Base-by-base conservation (phyloP, 2,888 invertebrate species). In the Nezara viridula region DNA sequence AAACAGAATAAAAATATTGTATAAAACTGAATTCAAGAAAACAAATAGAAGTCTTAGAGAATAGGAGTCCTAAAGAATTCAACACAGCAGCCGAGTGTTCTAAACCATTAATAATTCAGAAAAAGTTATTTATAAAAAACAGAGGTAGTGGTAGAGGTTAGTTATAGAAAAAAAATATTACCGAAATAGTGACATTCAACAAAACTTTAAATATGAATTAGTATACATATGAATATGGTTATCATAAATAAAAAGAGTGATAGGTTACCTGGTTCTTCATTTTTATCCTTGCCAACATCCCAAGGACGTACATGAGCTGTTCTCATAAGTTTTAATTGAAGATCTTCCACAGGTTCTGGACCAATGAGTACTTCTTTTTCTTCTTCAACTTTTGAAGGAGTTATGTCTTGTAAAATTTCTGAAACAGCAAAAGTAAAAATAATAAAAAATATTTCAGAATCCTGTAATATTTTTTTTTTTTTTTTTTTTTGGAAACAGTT, bases 261-360 rank as follows among this genome's bases (percentile, higher is more conserved):
- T 37, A 1, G 0, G 21, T 85, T 89, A 90, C 90, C 90, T 89
- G 91, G 91, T 89, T 94, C 92, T 85, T 90, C 93, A 19, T 95
- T 93, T 0, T 95, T 95, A 52, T 95, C 94, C 92, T 96, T 96
- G 1, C 96, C 96, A 44, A 95, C 92, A 92, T 96, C 96, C 96
- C 96, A 96, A 81, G 96, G 96, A 60, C 96, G 93, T 21, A 96
- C 93, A 90, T 95, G 95, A 37, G 91, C 91, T 10, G 91, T 90
- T 90, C 91, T 91, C 89, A 93, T 93, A 60, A 92, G 91, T n/a
- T 91, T 91, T 12, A 90, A 88, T 47, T 92, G 90, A 88, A 92
- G 91, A 40, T 91, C 91, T 90, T 92, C 91, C 16, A 14, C 14
- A 19, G 88, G 47, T 44, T 60, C 24, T 5, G 88, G 88, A 3